A percentile compares a stretch with the other conserved stretches of the same genome.
Conservation (phyloP, 2,888 invertebrate genomes). For the Exocentrus adspersus region DNA sequence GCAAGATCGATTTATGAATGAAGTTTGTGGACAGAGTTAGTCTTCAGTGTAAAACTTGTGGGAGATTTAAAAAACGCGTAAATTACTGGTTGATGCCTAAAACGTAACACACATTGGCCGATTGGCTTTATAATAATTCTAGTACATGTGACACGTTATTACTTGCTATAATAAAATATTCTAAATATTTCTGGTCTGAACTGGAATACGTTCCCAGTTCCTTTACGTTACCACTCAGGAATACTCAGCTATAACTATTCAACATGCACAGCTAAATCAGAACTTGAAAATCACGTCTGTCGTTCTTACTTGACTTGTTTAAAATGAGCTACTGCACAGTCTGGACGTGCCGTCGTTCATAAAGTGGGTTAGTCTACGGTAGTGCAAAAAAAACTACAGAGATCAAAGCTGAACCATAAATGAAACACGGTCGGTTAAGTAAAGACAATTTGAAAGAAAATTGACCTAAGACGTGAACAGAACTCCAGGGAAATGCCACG, state of each 20-base stretch:
- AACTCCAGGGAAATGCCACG: slow-evolving; percentile 11
- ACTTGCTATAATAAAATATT: too few relatives aligned
- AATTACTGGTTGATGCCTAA: too few relatives aligned
- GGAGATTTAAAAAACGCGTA: too few relatives aligned
- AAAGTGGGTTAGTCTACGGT: background rate
- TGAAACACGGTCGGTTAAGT: slow-evolving; percentile 6
- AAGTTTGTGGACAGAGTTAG: too few relatives aligned
- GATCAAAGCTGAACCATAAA: slow-evolving; percentile 4
- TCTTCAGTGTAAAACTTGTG: too few relatives aligned
- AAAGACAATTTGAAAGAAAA: slow-evolving; percentile 18
- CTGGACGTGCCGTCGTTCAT: slow-evolving; percentile 3
- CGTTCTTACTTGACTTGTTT: background rate
- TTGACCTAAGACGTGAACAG: slow-evolving; percentile 14
- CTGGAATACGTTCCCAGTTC: too few relatives aligned
- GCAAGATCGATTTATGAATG: too few relatives aligned
- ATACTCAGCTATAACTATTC: background rate
- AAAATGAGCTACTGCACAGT: background rate
- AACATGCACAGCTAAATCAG: background rate
- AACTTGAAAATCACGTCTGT: background rate
- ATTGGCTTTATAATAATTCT: too few relatives aligned
- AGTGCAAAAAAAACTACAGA: slow-evolving; percentile 9
- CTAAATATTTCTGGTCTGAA: too few relatives aligned
- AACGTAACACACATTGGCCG: too few relatives aligned
- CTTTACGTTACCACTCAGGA: background rate
- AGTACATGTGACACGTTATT: too few relatives aligned